Evolutionary conservation across 2,888 invertebrate species (phyloP).

Genomic region (Calliopum simillimum): DNA sequence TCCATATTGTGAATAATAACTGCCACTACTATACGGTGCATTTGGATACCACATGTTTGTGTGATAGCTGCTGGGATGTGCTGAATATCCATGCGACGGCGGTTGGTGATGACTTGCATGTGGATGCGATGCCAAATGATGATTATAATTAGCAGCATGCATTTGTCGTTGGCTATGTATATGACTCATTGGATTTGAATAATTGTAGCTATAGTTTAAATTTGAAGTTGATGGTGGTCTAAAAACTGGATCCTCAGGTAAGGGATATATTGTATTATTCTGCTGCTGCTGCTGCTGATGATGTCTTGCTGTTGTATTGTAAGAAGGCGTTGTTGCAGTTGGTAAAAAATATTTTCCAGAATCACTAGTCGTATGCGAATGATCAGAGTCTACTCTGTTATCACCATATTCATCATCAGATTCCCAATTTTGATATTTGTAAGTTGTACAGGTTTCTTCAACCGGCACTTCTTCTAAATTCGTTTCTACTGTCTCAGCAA

Average conservation of each 20-base stretch:
- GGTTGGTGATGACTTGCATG: constrained; percentile 29
- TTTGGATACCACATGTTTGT: constrained; percentile 64
- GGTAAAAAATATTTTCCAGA: constrained; percentile 18
- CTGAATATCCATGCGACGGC: constrained; percentile 43
- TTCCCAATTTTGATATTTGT: not conserved
- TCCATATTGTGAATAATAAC: constrained; percentile 41
- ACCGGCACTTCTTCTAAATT: not conserved
- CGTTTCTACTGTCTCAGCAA: not conserved
- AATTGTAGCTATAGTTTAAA: constrained; percentile 57
- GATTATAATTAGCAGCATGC: constrained; percentile 38
- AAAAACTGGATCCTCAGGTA: constrained; percentile 53
- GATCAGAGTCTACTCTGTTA: constrained; percentile 1
- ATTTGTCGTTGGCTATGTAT: constrained; percentile 38
- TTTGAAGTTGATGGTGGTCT: constrained; percentile 55
- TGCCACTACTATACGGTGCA: constrained; percentile 51
- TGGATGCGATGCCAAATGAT: constrained; percentile 28
- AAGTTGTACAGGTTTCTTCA: not conserved
- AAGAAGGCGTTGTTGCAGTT: not conserved
- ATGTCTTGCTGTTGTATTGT: not conserved
- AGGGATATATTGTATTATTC: constrained; percentile 25
- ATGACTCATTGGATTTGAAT: constrained; percentile 37
- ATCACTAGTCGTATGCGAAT: constrained; percentile 14
- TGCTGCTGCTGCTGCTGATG: not conserved
- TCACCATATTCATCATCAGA: not conserved
- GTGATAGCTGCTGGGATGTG: constrained; percentile 48